Evolutionary conservation across 2,888 invertebrate species (phyloP).

Genomic region (Eilema griseolum): DNA sequence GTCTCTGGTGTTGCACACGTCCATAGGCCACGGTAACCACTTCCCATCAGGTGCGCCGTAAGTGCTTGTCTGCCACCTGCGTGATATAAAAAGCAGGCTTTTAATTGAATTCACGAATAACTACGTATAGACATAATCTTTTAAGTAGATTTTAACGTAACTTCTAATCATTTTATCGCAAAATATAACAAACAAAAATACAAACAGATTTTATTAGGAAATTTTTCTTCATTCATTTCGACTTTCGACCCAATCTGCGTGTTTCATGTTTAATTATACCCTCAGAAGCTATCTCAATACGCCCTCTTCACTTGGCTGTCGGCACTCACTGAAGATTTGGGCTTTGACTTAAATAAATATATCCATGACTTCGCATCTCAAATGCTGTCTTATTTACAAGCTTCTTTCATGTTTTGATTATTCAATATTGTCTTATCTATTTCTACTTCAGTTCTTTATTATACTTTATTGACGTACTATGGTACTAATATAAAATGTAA

Average conservation of each 20-base stretch:
- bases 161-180: background rate
- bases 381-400: background rate
- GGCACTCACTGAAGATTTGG: conserved; percentile 6
- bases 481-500: no score
- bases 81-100: no score
- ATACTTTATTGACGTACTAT: no score
- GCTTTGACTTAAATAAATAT: conserved; percentile 23
- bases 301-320: conserved; percentile 21
- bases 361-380: background rate
- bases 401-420: background rate
- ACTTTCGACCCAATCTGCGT: conserved; percentile 38
- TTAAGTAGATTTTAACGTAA: no score
- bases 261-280: conserved; percentile 40
- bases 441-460: background rate
- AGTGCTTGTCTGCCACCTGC: no score
- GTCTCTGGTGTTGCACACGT: no score
- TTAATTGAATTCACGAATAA: no score
- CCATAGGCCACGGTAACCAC: no score
- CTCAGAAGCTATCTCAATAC: conserved; percentile 24
- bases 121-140: no score
- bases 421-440: background rate
- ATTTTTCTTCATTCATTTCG: conserved; percentile 43
- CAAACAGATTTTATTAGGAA: conserved; percentile 39
- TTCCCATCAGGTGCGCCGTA: no score
- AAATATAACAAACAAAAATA: no score